Evolutionary conservation across 2,797 vertebrate genomes (phyloP), one percentile per base, ranked within the genome.

Genomic region (Florisuga fusca): DNA sequence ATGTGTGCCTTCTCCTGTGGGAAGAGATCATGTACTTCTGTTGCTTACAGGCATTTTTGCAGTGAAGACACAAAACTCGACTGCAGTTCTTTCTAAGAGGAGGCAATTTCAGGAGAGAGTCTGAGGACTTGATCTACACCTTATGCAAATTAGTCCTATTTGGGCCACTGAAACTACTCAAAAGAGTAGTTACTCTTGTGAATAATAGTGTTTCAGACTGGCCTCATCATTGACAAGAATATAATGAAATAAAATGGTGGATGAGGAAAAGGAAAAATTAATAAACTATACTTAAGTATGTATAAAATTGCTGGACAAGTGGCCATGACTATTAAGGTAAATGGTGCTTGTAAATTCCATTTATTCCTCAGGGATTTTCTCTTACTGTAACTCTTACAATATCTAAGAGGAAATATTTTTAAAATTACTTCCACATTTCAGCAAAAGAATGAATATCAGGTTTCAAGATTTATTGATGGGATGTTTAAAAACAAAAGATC

Each of bases 311-410:
- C 73, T 91, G 90, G 86, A 94, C 88, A 95, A 91, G 71, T 91
- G 88, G 83, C 75, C 84, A 45, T 91, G 63, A 94, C 75, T 90
- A 38, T 94, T 84, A 96, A 92, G 45, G 84, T 93, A 95, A 97
- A 95, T 95, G 84, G 72, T 95, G 89, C 95, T 94, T 97, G 92
- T 92, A 95, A 96, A 94, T 84, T 90, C 72, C 81, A 71, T 79
- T 95, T 96, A 79, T 93, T 94, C 75, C 79, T 82, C 79, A 61
- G 93, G 85, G 67, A 73, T 94, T 89, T 71, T 87, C 83, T 86
- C 72, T 85, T 91, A 86, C 84, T 4, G 15, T 96, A 93, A 82
- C 81, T 75, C 85, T 84, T 88, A 75, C 12, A 74, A 21, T 91
- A 80, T 94, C 89, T 92, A 84, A 89, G 84, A 96, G 89, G 76